These are phyloP conservation scores for Chionis minor DNA, from an alignment of 2,113 vertebrate genomes.

Conservation along the genomic window DNA sequence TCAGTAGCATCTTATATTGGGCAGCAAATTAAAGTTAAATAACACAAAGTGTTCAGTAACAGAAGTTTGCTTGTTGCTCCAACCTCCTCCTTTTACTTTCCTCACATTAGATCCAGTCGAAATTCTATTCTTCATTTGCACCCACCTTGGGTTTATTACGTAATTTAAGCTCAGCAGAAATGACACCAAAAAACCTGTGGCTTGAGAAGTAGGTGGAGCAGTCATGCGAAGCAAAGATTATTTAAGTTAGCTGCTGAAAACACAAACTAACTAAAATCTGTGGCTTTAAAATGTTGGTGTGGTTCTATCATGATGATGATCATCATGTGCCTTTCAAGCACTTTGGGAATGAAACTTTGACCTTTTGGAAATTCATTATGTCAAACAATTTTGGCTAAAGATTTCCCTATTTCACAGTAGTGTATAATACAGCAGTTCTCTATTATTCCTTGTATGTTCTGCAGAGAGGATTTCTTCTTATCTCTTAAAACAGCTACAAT, in stretches of 20 bases:
- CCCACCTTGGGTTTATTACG: neutral
- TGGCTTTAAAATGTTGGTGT: neutral
- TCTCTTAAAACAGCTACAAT: neutral
- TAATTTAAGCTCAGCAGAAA: neutral
- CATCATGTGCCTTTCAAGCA: neutral
- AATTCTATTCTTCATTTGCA: neutral
- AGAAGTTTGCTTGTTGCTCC: neutral
- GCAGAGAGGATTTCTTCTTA: neutral
- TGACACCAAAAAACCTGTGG: rapidly evolving
- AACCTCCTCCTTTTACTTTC: neutral
- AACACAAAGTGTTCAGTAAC: neutral
- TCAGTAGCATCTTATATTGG: neutral
- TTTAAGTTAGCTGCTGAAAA: neutral
- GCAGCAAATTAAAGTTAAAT: neutral
- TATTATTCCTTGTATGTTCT: neutral
- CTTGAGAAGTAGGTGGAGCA: neutral
- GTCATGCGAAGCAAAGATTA: neutral
- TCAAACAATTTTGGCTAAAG: neutral
- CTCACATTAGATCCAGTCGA: neutral
- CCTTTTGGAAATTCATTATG: neutral
- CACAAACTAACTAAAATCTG: neutral
- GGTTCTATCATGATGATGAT: neutral
- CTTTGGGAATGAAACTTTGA: neutral
- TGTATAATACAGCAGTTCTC: neutral
- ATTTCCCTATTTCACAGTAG: neutral